These are phyloP conservation scores for Cataglyphis cursor DNA, from an alignment of 2,888 invertebrate species.

Conservation along the genomic window DNA sequence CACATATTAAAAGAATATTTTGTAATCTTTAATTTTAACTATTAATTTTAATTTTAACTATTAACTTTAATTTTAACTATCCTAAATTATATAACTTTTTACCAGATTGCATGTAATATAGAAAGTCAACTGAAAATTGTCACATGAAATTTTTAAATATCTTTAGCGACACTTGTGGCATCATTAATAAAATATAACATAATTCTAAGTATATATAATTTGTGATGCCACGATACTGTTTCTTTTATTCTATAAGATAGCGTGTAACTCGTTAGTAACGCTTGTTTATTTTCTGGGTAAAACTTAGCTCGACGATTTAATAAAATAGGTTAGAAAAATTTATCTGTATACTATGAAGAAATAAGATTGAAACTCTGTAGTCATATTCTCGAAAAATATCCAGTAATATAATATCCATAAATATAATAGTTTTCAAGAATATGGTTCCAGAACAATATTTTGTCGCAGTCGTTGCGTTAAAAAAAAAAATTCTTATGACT, in stretches of 20 bases:
- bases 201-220: not conserved
- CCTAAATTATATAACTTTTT: not conserved
- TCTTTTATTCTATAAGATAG: not conserved
- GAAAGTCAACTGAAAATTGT: not conserved
- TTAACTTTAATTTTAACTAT: not conserved
- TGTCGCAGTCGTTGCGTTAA: conserved; percentile 61
- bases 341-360: conserved; percentile 27
- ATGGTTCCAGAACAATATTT: conserved; percentile 40
- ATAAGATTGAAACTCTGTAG: conserved; percentile 49
- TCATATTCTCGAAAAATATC: too few relatives aligned
- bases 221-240: not conserved
- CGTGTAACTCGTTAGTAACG: conserved; percentile 9
- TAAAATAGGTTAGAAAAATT: conserved; percentile 56
- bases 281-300: conserved; percentile 9
- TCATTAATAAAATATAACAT: not conserved
- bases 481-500: conserved; percentile 65
- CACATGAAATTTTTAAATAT: not conserved
- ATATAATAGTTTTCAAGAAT: too few relatives aligned
- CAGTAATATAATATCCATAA: too few relatives aligned
- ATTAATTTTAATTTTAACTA: not conserved
- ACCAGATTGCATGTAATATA: not conserved
- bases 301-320: conserved; percentile 9
- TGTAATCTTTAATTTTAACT: not conserved
- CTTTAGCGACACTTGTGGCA: not conserved
- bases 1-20: not conserved